Base-by-base conservation (phyloP, 2,113 vertebrate species). In the Seriola rivoliana region DNA sequence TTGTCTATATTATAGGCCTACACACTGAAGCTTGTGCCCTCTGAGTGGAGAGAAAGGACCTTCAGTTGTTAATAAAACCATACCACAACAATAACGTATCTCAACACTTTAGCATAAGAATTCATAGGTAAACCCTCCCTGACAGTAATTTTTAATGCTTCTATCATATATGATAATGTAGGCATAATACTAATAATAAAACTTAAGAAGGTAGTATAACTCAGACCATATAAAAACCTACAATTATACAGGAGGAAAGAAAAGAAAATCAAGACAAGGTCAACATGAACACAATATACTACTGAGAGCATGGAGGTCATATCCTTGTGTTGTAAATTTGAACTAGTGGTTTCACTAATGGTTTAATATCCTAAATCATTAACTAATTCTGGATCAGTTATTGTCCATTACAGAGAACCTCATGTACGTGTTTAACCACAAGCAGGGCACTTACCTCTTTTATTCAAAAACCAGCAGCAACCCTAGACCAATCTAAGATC, bases 221-320 rank as follows among this genome's bases (percentile, higher is more conserved):
- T 57, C 23, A 64, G 32, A 17, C 40, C 29, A 29, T 29, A 29
- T 29, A 29, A 29, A 29, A 29, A 50, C 12, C 8, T 23, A 9
- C 4, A 57, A 11, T 40, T 58, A 13, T 59, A 63, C 14, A 70
- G 32, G 7, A 73, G 42, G 42, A 23, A 54, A 46, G 36, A 54
- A 38, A 7, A 52, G 3, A 62, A 44, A 62, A 29, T 68, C 1
- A 44, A 25, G 23, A 81, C 13, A 14, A 48, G 55, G 63, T 46
- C 48, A 50, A 9, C 1, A 1, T 73, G 57, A 63, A 36, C 55
- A 58, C 40, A 29, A 19, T 12, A 9, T 25, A 54, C 10, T 9
- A 5, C 69, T 38, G 32, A 73, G 54, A 23, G 38, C 21, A 16
- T 44, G 7, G 10, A 81, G 67, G 67, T 70, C 52, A 71, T 38